phyloP scores from a whole-genome alignment of 2,113 vertebrate species.

The Carassius gibelio region DNA sequence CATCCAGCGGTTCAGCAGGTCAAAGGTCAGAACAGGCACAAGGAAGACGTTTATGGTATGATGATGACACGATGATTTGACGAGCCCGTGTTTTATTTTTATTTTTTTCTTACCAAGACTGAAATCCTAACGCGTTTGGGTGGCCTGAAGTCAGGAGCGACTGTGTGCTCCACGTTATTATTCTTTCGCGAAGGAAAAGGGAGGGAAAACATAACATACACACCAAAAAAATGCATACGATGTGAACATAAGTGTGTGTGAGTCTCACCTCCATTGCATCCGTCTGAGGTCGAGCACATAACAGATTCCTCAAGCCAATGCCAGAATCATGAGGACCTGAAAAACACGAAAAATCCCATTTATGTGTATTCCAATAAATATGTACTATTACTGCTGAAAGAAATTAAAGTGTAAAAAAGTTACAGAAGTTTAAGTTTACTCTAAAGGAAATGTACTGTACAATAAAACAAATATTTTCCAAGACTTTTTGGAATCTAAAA shows the following conservation, averaged over 20 bases:
- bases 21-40: slow-evolving; percentile 48
- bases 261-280: not conserved
- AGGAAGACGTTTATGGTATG: slow-evolving; percentile 50
- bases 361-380: no score
- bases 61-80: slow-evolving; percentile 57
- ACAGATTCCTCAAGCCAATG: not conserved
- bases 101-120: slow-evolving; percentile 81
- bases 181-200: slow-evolving; percentile 73
- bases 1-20: not conserved
- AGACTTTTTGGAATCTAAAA: no score
- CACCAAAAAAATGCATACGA: not conserved
- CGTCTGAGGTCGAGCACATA: no score
- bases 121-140: slow-evolving; percentile 92
- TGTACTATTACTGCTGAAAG: no score
- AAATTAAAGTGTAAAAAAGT: no score
- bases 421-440: no score
- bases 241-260: not conserved
- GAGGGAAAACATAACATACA: slow-evolving; percentile 58
- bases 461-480: no score
- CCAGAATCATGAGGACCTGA: no score
- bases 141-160: slow-evolving; percentile 78
- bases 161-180: slow-evolving; percentile 73
- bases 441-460: no score
- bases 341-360: no score
- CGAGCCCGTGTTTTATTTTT: slow-evolving; percentile 53